Conservation (phyloP, 2,888 invertebrate species). For the Eupeodes latifasciatus region DNA sequence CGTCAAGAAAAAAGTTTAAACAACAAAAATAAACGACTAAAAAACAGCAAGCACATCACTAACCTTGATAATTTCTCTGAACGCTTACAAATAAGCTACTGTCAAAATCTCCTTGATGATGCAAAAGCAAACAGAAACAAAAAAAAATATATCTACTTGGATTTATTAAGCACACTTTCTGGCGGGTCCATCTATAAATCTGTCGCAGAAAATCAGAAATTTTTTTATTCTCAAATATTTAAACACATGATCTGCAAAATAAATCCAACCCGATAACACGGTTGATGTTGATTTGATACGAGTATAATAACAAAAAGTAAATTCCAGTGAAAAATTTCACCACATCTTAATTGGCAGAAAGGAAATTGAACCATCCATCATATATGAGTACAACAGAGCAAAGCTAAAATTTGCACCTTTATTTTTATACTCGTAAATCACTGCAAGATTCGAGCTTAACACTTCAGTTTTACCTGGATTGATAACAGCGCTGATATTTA, state of each 20-base stretch:
- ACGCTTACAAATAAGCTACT: background rate
- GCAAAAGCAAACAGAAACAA: slow-evolving; percentile 23
- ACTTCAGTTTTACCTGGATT: slow-evolving; percentile 62
- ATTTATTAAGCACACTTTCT: slow-evolving; percentile 14
- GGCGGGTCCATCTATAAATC: slow-evolving; percentile 42
- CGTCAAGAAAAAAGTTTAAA: background rate
- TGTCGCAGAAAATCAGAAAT: slow-evolving; percentile 41
- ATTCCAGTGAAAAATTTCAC: slow-evolving; percentile 48
- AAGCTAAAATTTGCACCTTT: slow-evolving; percentile 50
- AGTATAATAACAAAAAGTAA: background rate
- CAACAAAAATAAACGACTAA: too few species aligned
- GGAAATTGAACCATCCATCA: slow-evolving; percentile 22
- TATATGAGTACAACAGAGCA: background rate
- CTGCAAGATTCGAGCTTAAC: slow-evolving; percentile 45
- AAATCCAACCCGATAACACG: slow-evolving; percentile 15
- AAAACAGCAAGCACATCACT: slow-evolving; percentile 10
- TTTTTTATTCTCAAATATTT: slow-evolving; percentile 33
- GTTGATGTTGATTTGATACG: background rate
- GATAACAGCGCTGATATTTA: slow-evolving; percentile 63
- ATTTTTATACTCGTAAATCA: slow-evolving; percentile 46
- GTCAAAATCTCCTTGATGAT: slow-evolving; percentile 28
- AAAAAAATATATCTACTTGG: slow-evolving; percentile 15
- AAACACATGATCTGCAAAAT: slow-evolving; percentile 44
- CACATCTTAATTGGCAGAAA: slow-evolving; percentile 22
- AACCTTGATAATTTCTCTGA: slow-evolving; percentile 3